Evolutionary conservation across 2,797 vertebrate species (phyloP).

Genomic region (Echiichthys vipera): DNA sequence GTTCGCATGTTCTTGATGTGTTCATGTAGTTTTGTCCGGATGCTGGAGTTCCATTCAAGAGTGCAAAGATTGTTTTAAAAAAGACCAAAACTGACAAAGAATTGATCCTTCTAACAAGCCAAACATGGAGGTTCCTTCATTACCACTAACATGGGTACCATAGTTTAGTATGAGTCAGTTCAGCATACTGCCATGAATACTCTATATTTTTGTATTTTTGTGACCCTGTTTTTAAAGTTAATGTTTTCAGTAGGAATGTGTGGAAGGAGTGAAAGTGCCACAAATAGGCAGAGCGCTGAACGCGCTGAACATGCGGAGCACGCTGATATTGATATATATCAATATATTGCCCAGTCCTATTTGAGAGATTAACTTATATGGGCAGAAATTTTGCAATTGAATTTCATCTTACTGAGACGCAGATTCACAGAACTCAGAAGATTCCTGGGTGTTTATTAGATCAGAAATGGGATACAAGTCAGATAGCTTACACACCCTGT

Average conservation of each 20-base stretch:
- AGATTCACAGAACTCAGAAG: too few species aligned
- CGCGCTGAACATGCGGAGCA: too few species aligned
- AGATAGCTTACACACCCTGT: too few species aligned
- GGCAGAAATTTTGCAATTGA: too few species aligned
- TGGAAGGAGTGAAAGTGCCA: not conserved
- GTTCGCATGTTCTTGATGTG: not conserved
- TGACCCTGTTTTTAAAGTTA: not conserved
- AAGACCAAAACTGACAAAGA: not conserved
- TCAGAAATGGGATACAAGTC: too few species aligned
- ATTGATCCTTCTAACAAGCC: not conserved
- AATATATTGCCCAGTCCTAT: too few species aligned
- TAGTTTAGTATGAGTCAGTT: not conserved
- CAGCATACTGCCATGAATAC: not conserved
- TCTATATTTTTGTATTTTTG: not conserved
- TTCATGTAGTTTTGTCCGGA: not conserved
- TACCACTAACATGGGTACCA: not conserved
- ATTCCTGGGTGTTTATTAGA: too few species aligned
- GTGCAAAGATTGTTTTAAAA: not conserved
- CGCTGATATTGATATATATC: too few species aligned
- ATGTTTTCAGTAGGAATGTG: not conserved
- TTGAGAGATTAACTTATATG: not conserved
- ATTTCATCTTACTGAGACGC: too few species aligned
- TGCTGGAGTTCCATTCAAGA: not conserved
- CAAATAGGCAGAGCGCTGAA: not conserved
- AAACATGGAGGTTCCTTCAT: not conserved